These are phyloP conservation scores for Corvus hawaiiensis DNA, from an alignment of 2,113 vertebrate genomes.

Conservation along the genomic window DNA sequence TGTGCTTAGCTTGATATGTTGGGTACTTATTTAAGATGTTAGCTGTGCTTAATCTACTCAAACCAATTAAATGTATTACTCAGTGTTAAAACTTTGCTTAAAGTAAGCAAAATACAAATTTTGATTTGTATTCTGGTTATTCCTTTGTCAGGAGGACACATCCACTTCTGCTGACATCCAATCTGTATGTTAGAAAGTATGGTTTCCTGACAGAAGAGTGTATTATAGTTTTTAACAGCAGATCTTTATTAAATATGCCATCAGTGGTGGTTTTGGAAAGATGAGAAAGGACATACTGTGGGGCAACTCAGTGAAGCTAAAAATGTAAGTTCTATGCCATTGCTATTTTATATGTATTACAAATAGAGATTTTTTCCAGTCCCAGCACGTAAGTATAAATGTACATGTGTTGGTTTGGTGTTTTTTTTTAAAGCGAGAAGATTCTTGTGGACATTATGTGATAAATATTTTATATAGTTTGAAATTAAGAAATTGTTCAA, in stretches of 20 bases:
- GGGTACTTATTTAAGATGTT: background rate
- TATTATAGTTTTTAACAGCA: background rate
- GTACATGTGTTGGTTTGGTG: background rate
- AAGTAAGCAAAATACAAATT: background rate
- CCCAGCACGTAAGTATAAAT: background rate
- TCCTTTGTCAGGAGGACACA: constrained; percentile 20
- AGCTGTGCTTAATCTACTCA: background rate
- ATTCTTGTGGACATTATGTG: background rate
- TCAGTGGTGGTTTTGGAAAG: background rate
- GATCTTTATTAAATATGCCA: background rate
- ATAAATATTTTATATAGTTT: background rate
- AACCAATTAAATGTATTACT: background rate
- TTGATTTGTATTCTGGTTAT: background rate
- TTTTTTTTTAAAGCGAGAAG: background rate
- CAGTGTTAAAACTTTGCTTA: background rate
- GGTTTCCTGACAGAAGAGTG: constrained; percentile 44
- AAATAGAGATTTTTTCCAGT: background rate
- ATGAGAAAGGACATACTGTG: background rate
- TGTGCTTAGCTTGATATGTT: background rate
- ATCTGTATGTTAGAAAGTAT: background rate
- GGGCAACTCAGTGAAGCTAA: background rate
- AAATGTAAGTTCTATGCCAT: constrained; percentile 41
- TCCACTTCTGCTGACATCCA: background rate
- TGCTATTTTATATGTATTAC: background rate
- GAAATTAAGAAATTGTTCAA: background rate